phyloP scores from a whole-genome alignment of 2,888 invertebrate species.

The Cantharis nigra region DNA sequence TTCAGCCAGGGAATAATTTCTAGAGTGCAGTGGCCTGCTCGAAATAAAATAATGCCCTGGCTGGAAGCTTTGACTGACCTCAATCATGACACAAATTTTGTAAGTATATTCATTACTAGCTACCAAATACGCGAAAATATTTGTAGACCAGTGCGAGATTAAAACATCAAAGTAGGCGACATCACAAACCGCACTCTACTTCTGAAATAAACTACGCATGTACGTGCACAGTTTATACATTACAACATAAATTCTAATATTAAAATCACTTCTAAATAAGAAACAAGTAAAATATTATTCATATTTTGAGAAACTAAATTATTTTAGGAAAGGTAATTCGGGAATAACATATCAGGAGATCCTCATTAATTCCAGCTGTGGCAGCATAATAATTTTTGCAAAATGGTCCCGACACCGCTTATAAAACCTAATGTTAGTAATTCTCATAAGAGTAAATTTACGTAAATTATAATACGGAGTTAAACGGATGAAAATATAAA shows the following conservation, averaged over 20 bases:
- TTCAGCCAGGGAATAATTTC: constrained; percentile 10
- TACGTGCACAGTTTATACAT: not conserved
- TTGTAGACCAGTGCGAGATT: constrained; percentile 6
- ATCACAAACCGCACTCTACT: constrained; percentile 3
- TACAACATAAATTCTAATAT: not conserved
- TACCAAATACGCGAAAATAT: constrained; percentile 16
- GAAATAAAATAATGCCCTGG: constrained; percentile 32
- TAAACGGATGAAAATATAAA: not conserved
- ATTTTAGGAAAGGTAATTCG: not conserved
- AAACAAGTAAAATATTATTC: not conserved
- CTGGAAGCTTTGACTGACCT: constrained; percentile 29
- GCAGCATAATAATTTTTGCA: not conserved
- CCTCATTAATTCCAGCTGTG: not conserved
- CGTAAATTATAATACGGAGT: not conserved
- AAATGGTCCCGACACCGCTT: not conserved
- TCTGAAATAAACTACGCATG: not conserved
- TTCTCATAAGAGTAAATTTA: not conserved
- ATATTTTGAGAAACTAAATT: not conserved
- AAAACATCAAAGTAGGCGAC: constrained; percentile 4
- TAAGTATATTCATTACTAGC: constrained; percentile 12
- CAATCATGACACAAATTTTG: constrained; percentile 21
- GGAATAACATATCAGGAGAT: not conserved
- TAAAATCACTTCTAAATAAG: not conserved
- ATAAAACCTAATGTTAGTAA: not conserved
- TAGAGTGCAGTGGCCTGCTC: constrained; percentile 32